Evolutionary conservation across 1,140 invertebrate genomes (phyloP), one percentile per base, ranked within the genome.

Genomic region (Leptopilina boulardi): DNA sequence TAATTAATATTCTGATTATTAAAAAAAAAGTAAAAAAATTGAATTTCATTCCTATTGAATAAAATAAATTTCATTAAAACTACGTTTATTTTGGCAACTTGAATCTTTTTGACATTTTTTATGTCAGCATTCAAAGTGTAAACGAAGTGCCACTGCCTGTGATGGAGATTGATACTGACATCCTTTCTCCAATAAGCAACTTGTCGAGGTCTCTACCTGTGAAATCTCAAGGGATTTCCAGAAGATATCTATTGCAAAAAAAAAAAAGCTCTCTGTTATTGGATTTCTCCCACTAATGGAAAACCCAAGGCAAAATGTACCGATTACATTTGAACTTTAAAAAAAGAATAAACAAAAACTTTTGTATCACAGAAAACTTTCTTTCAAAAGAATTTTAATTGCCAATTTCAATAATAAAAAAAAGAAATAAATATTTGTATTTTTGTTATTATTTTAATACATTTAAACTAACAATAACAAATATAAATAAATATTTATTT

Each of bases 71-170:
- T 38, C 34, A 38, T 38, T 38, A 38, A 38, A 38, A 38, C 5
- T 9, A 38, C 34, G 34, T 38, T 38, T 38, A 38, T 38, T 38
- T 38, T 38, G 23, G 21, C 23, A 15, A 11, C 11, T 21, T 13
- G 59, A 15, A 26, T 8, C 26, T 30, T 30, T 30, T 23, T 66
- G 21, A 30, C 21, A 30, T 30, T 30, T n/a, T n/a, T 66, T 15
- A 66, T n/a, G 26, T 66, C 15, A 0, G 92, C 92, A 75, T 94
- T 93, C 83, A 94, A 94, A 0, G 95, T 95, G 85, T 96, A 96
- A 9, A 96, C 94, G 72, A 96, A 89, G 88, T 96, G 95, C 95
- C 93, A 95, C 88, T 97, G 96, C 96, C 96, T 97, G 84, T 97
- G 95, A 87, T 94, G 94, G 73, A 93, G 88, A 87, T 93, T 93